Conservation (phyloP, 2,113 vertebrate species). For the Lagopus leucura region DNA sequence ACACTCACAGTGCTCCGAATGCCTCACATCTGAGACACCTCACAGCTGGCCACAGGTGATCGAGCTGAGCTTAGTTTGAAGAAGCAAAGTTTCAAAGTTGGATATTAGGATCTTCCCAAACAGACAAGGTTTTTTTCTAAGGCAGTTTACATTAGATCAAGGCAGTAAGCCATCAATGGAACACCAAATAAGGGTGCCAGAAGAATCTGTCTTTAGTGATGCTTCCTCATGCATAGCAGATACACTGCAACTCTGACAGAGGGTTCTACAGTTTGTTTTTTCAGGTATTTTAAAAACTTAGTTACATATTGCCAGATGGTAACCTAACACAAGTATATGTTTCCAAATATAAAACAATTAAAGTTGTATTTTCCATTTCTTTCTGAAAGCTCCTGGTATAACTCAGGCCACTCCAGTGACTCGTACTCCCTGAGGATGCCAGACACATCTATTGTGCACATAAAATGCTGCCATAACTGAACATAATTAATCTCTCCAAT, state of each 20-base stretch:
- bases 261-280: neutral
- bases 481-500: neutral
- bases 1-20: neutral
- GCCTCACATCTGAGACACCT: neutral
- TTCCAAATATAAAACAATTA: neutral
- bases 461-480: neutral
- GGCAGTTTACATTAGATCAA: neutral
- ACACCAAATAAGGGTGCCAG: neutral
- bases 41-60: conserved; percentile 25
- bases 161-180: neutral
- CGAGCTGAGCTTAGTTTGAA: neutral
- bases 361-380: neutral
- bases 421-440: conserved; percentile 6
- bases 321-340: neutral
- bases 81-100: neutral
- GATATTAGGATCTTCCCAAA: neutral
- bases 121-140: neutral
- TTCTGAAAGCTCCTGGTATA: neutral
- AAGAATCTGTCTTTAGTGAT: neutral
- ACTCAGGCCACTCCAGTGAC: conserved; percentile 1
- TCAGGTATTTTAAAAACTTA: neutral
- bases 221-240: neutral
- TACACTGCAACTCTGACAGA: neutral
- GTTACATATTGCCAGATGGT: neutral
- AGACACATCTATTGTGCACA: neutral